phyloP scores from a whole-genome alignment of 2,888 invertebrate species.

The Meiosimyza decipiens region DNA sequence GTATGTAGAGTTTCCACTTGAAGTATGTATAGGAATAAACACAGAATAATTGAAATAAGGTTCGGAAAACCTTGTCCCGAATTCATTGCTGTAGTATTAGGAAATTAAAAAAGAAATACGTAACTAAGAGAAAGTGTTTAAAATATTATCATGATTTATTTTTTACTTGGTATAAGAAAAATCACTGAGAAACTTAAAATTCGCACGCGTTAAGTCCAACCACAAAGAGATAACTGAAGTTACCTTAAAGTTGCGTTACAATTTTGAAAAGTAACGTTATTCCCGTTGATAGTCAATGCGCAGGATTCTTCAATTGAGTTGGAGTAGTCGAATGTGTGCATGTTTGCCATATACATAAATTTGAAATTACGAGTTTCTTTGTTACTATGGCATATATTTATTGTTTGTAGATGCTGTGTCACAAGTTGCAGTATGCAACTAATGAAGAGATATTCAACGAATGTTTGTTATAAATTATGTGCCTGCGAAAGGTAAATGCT shows the following conservation, averaged over 20 bases:
- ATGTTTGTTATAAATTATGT: background rate
- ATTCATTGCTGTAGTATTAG: conserved; percentile 29
- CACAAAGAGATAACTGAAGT: conserved; percentile 37
- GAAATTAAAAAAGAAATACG: background rate
- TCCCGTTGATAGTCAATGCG: background rate
- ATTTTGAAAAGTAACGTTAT: conserved; percentile 35
- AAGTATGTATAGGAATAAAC: conserved; percentile 41
- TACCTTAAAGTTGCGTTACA: conserved; percentile 1
- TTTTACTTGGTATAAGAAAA: background rate
- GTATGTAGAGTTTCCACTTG: conserved; percentile 53
- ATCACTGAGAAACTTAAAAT: conserved; percentile 5
- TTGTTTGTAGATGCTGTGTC: background rate
- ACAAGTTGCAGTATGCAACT: conserved; percentile 2
- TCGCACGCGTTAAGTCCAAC: conserved; percentile 27
- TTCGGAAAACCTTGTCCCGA: conserved; percentile 23
- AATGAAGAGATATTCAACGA: conserved; percentile 16
- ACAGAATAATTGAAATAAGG: conserved; percentile 43
- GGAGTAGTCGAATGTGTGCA: conserved; percentile 28
- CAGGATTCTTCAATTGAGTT: conserved; percentile 22
- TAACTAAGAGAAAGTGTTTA: conserved; percentile 1
- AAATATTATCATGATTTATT: background rate
- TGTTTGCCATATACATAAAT: conserved; percentile 25
- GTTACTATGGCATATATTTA: background rate
- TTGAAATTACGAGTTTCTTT: conserved; percentile 31
- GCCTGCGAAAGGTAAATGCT: too few relatives aligned